phyloP scores from a whole-genome alignment of 2,888 invertebrate genomes.

The Girardia tigrina region DNA sequence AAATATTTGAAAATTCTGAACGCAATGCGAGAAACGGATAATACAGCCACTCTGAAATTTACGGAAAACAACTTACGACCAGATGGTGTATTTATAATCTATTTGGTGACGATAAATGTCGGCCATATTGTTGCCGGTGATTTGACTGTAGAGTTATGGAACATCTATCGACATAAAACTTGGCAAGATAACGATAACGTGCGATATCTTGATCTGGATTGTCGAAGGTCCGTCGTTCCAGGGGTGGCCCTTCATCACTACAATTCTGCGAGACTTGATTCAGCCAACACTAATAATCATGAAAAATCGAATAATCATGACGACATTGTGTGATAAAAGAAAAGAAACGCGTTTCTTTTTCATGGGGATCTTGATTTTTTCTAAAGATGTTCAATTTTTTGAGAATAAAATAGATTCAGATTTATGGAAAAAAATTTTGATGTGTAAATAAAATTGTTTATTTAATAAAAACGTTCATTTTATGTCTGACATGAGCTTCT shows the following conservation, averaged over 20 bases:
- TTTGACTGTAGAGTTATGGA: constrained; percentile 18
- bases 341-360: no score
- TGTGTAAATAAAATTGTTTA: no score
- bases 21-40: background rate
- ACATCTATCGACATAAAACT: constrained; percentile 24
- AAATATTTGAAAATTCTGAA: constrained; percentile 27
- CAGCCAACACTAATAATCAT: background rate
- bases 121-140: constrained; percentile 25
- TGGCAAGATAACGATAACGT: constrained; percentile 25
- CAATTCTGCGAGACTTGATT: background rate
- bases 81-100: constrained; percentile 4
- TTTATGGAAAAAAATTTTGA: no score
- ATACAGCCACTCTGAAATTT: background rate
- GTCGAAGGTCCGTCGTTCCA: background rate
- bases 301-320: background rate
- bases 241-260: background rate
- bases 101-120: constrained; percentile 7
- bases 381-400: no score
- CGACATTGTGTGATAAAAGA: no score
- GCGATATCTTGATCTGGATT: background rate
- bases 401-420: no score
- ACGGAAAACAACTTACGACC: constrained; percentile 13
- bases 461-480: no score
- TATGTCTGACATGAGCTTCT: no score
- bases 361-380: no score